Percentiles rank a stretch among this genome's conserved stretches.
phyloP scores from a whole-genome alignment of 92 coral and sea anemone genomes.

The Paramuricea clavata region DNA sequence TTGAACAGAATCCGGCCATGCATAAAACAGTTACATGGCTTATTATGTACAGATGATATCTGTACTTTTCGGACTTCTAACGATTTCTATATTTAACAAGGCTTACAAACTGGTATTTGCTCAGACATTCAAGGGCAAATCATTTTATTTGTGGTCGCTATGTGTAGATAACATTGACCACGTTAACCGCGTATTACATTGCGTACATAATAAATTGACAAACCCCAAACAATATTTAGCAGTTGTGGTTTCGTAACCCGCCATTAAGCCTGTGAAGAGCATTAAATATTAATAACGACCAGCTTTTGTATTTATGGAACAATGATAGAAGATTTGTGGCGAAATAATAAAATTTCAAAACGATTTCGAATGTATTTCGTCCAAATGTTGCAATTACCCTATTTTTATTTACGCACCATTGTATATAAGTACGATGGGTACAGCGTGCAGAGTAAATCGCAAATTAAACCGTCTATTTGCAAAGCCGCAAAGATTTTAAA shows the following conservation, averaged over 20 bases:
- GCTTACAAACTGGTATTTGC: neutral
- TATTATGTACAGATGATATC: too few species aligned
- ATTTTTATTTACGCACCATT: too few species aligned
- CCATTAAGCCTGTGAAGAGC: constrained; percentile 31
- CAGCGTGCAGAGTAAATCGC: neutral
- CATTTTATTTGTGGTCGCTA: constrained; percentile 13
- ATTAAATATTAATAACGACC: constrained; percentile 29
- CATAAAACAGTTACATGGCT: too few species aligned
- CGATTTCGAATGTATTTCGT: neutral
- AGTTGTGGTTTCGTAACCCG: constrained; percentile 15
- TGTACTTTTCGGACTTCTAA: too few species aligned
- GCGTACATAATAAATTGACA: constrained; percentile 9
- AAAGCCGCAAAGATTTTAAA: constrained; percentile 4
- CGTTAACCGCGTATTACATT: neutral
- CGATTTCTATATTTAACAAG: too few species aligned
- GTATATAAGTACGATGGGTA: too few species aligned
- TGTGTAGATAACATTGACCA: neutral
- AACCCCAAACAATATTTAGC: constrained; percentile 9
- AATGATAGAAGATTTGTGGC: neutral
- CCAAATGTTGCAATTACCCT: too few species aligned
- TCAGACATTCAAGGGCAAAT: constrained; percentile 6
- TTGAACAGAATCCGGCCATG: too few species aligned
- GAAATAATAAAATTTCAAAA: neutral
- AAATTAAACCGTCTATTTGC: constrained; percentile 3
- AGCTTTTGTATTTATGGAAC: constrained; percentile 23